A percentile compares a stretch with the other conserved stretches of the same genome.
phyloP scores from a whole-genome alignment of 2,797 vertebrate genomes.

The Champsocephalus gunnari region DNA sequence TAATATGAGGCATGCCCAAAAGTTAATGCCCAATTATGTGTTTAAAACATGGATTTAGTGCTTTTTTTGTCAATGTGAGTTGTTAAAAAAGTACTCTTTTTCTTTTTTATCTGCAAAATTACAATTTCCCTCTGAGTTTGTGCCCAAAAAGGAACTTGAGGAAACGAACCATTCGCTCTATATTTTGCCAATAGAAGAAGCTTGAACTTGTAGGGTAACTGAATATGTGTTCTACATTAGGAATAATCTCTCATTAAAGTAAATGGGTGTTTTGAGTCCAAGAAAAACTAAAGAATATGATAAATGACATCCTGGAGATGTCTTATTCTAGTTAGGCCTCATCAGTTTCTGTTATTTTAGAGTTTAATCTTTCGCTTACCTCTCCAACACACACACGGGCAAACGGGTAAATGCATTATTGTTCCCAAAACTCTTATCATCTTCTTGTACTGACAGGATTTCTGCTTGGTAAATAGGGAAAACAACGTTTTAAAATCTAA shows the following conservation, averaged over 20 bases:
- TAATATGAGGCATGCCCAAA: conserved; percentile 40
- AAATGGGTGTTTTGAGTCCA: conserved; percentile 44
- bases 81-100: conserved; percentile 24
- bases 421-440: conserved; percentile 6
- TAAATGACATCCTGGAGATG: conserved; percentile 41
- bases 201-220: conserved; percentile 12
- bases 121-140: conserved; percentile 5
- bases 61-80: conserved; percentile 29
- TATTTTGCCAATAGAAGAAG: conserved; percentile 20
- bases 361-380: not conserved
- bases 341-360: conserved; percentile 36
- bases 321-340: conserved; percentile 12
- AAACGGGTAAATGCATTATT: not conserved
- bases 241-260: conserved; percentile 32
- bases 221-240: conserved; percentile 56
- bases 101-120: conserved; percentile 41
- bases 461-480: not conserved
- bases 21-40: conserved; percentile 36
- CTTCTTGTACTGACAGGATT: not conserved
- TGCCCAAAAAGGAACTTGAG: conserved; percentile 36
- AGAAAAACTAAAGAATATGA: conserved; percentile 49
- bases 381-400: not conserved
- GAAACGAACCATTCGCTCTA: conserved; percentile 24
- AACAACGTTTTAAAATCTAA: not conserved
- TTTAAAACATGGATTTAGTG: conserved; percentile 43